Evolutionary conservation across 2,797 vertebrate genomes (phyloP), one percentile per base, ranked within the genome.

Genomic region (Hybognathus amarus): DNA sequence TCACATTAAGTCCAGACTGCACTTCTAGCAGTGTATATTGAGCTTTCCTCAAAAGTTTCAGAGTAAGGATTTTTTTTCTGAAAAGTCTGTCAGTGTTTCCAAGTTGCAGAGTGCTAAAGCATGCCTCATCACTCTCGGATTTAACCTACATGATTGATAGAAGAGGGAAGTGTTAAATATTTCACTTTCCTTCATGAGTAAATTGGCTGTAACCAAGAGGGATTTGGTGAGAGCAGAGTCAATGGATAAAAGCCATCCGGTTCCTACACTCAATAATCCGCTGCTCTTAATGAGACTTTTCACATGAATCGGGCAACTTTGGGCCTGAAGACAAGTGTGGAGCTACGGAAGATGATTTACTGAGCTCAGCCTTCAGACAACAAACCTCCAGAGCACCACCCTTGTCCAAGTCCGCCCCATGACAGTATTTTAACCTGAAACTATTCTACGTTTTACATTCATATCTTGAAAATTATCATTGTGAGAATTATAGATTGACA

Each of bases 131-230:
- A 30, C 61, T 67, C 77, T 50, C 3, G 18, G 42, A 30, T 40
- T 61, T 42, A 79, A 66, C n/a, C 22, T 66, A 45, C 47, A 42
- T 33, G 59, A 80, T 9, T 68, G 71, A 79, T 22, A 61, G 24
- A 73, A 50, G 20, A 78, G 47, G 71, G 45, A 36, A 33, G 30
- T 24, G 66, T 74, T 61, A 76, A 68, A 79, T 79, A 80, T 78
- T 80, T 33, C 56, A 45, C 77, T 77, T 63, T 30, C 42, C 77
- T 76, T 77, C 42, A 68, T 38, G 56, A 68, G 71, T 71, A 82
- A 87, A 87, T 82, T 79, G 73, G 74, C 42, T 67, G 68, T 18
- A 47, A 84, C 64, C 50, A 38, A 40, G 11, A 79, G 78, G 75
- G 45, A 78, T 80, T 77, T 52, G 50, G 20, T n/a, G 42, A 20